phyloP scores from a whole-genome alignment of 2,888 invertebrate species.

The Apeira syringaria region DNA sequence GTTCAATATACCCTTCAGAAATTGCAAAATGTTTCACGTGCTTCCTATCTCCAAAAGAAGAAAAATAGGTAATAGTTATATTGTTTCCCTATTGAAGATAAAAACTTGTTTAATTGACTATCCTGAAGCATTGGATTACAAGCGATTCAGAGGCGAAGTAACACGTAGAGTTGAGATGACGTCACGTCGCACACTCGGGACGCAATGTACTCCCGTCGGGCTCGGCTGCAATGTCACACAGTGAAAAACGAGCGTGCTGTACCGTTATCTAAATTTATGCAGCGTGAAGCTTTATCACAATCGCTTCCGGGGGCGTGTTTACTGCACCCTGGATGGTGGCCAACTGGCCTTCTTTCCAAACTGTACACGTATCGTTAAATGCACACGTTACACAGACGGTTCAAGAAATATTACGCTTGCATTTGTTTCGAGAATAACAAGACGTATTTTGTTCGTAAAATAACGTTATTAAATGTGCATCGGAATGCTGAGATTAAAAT shows the following conservation, averaged over 20 bases:
- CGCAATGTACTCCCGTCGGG: constrained; percentile 11
- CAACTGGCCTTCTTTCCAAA: constrained; percentile 65
- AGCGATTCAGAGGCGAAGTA: too few species aligned
- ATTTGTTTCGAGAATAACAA: constrained; percentile 52
- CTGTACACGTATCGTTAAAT: constrained; percentile 49
- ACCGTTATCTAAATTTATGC: constrained; percentile 45
- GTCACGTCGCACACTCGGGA: constrained; percentile 3
- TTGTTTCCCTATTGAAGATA: too few species aligned
- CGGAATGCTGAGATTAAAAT: too few species aligned
- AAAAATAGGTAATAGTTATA: too few species aligned
- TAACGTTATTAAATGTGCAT: constrained; percentile 10
- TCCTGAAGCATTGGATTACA: too few species aligned
- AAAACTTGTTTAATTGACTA: too few species aligned
- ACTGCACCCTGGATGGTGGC: constrained; percentile 58
- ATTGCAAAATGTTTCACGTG: too few species aligned
- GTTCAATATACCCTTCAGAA: too few species aligned
- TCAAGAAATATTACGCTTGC: constrained; percentile 47
- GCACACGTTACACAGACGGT: constrained; percentile 55
- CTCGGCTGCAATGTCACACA: constrained; percentile 21
- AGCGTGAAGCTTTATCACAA: constrained; percentile 40
- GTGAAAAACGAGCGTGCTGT: constrained; percentile 29
- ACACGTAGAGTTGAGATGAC: constrained; percentile 11
- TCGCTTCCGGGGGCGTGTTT: constrained; percentile 63
- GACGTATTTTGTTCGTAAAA: constrained; percentile 27
- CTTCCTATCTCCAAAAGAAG: too few species aligned